Base-by-base conservation (phyloP, 2,888 invertebrate genomes). In the Pseudococcus jackbeardsleyi region DNA sequence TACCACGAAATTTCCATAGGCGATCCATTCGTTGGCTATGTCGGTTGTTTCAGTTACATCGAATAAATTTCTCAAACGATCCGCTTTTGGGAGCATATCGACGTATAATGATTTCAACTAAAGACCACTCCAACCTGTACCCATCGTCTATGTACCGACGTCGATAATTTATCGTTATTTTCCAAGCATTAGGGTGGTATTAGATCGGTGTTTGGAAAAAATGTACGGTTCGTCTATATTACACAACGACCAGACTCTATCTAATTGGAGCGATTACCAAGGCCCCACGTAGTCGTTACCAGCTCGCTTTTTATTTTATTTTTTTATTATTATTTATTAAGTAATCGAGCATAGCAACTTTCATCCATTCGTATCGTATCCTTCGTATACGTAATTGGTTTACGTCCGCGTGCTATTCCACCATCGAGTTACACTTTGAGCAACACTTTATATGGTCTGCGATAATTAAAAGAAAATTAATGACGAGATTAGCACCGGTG, bases 401-500 rank as follows among this genome's bases (percentile, higher is more conserved):
- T 19, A 22, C 9, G 64, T 64, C 59, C n/a, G n/a, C 59, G 59
- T 59, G n/a, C 59, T 59, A n/a, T 59, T 59, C 17, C 59, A 59
- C n/a, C 7, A 15, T 42, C 42, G 42, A 42, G 42, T 0, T 42
- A 42, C 15, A 64, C 64, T 64, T 64, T 64, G 22, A 64, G 72
- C 33, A 72, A 72, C 15, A 33, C 72, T 33, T 33, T 72, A 72
- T 72, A 72, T 26, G 64, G 64, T 22, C 22, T 64, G 15, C 17
- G 33, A 72, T 72, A 72, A 72, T 72, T 72, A 72, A 72, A 72
- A 72, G 33, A 26, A 19, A 72, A 72, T 72, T 72, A 72, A 72
- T 72, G 72, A 72, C 72, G 72, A 33, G 33, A 72, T 33, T 72
- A 72, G 72, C 72, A 11, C 72, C 72, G 72, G 64, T 22, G 64